Evolutionary conservation across 2,113 vertebrate species (phyloP), one percentile per base, ranked within the genome.

Genomic region (Passer montanus): DNA sequence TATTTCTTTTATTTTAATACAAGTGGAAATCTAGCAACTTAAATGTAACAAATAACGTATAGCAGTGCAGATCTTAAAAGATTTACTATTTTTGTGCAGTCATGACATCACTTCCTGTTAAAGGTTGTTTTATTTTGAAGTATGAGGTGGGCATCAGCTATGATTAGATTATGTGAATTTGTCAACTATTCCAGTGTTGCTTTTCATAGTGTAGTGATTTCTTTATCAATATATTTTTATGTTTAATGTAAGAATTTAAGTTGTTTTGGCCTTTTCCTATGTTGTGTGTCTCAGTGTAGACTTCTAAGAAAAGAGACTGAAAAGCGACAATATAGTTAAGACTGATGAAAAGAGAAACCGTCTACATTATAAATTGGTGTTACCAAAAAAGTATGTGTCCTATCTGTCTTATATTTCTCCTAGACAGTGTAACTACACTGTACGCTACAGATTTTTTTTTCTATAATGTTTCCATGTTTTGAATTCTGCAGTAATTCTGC

Each of bases 81-180:
- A 94, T 95, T 95, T 97, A 78, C 11, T 41, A 13, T 75, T 94
- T 96, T 94, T 96, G 24, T 87, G 27, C 52, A 82, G 35, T 92
- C 82, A 88, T 80, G 77, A 59, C 33, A 83, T 70, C 55, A 49
- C 23, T 93, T 96, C 15, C 73, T 20, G 4, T 84, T 76, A 73
- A 95, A 53, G 7, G n/a, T 72, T 77, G 75, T 89, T 93, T 95
- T 94, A 77, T 95, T 91, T 95, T 86, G 60, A 96, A 93, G 70
- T 92, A 70, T 89, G 79, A 79, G 67, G 63, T 63, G 62, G 62
- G 49, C 30, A 77, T 85, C 90, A 92, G 6, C 46, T 88, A 14
- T 80, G n/a, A 83, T 47, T 69, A 46, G 53, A 21, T 31, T 52
- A 24, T 37, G 21, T 77, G 21, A 21, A 62, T 88, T 94, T 95